Evolutionary conservation across 2,888 invertebrate species (phyloP), one percentile per base, ranked within the genome.

Genomic region (Drosophila mimica): DNA sequence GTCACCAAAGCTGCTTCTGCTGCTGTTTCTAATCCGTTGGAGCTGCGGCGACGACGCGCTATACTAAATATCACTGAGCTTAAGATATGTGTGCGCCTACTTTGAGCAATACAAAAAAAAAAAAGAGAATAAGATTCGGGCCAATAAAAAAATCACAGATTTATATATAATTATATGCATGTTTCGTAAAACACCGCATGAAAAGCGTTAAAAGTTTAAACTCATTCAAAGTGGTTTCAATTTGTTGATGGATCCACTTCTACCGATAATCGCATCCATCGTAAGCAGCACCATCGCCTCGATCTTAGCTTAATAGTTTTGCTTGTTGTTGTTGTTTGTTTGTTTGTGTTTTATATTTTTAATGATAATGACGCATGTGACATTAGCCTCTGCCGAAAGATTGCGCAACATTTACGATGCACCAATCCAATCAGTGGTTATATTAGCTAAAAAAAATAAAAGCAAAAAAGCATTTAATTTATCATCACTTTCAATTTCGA

Each of bases 201-300:
- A 70, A 64, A 77, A 74, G 63, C 71, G 71, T 77, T 87, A 81
- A 76, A 84, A 81, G 72, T 75, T 81, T 81, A 76, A 88, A 81
- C 83, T 79, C 68, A 90, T 82, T 83, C 69, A 74, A 72, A 80
- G 77, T 40, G 78, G 65, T 79, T 61, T 70, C 48, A 25, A 61
- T 34, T 53, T 25, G 65, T 56, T 67, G 74, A 70, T 74, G 68
- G 49, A 46, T 69, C 75, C 64, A 64, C 54, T 49, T 53, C 56
- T 20, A 34, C 30, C 20, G 49, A 17, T 36, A 60, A 52, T 52
- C 36, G 52, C n/a, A 33, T 51, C 30, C 43, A 51, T 58, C 49
- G 30, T n/a, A 36, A 13, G 28, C 38, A 30, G 28, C 36, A 43
- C 11, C 43, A 40, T 38, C 28, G 43, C 13, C 48, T 48, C 33